Evolutionary conservation across 2,888 invertebrate genomes (phyloP).

Genomic region (Conops quadrifasciatus): DNA sequence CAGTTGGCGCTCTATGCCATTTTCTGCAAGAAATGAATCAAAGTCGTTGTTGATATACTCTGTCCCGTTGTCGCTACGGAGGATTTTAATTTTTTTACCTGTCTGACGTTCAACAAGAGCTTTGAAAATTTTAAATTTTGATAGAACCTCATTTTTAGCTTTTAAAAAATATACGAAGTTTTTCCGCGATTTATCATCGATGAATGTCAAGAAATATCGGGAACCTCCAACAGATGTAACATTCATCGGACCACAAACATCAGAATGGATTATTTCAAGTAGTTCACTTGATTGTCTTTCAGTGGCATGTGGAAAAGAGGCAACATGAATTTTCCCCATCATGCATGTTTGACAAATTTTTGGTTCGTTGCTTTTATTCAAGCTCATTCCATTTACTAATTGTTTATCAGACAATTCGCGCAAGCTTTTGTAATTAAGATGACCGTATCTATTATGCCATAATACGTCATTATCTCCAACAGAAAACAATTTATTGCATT

Average conservation of each 20-base stretch:
- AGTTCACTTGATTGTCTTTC: slow-evolving; percentile 5
- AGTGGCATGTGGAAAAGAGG: slow-evolving; percentile 1
- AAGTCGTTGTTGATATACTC: slow-evolving; percentile 2
- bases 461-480: background rate
- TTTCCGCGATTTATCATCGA: no score
- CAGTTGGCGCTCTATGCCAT: background rate
- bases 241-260: no score
- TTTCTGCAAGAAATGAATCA: background rate
- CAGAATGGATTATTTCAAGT: slow-evolving; percentile 11
- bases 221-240: no score
- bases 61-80: slow-evolving; percentile 5
- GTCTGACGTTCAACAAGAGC: background rate
- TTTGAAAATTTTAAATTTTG: background rate
- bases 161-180: background rate
- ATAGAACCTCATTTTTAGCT: background rate
- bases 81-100: background rate
- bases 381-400: no score
- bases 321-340: slow-evolving; percentile 12
- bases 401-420: slow-evolving; percentile 6
- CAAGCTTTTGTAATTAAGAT: slow-evolving; percentile 6
- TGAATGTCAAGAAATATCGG: no score
- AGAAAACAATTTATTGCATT: slow-evolving; percentile 11
- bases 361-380: background rate
- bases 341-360: slow-evolving; percentile 9
- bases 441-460: slow-evolving; percentile 10